Evolutionary conservation across 2,888 invertebrate genomes (phyloP), one percentile per base, ranked within the genome.

Genomic region (Pomacea canaliculata): DNA sequence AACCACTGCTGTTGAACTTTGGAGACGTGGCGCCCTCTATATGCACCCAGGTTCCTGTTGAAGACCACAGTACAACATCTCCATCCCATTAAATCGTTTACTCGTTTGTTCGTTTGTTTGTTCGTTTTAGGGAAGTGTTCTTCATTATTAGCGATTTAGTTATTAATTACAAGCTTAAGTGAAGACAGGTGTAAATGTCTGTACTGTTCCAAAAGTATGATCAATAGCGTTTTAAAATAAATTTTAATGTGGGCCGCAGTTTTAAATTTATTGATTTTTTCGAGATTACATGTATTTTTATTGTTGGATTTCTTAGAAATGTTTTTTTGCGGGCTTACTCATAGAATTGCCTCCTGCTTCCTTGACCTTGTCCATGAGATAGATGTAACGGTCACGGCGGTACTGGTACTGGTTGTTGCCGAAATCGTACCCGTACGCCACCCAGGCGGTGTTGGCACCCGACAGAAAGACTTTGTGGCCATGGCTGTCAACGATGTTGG

Each of bases 21-120:
- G 86, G 86, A 0, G 84, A 81, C 16, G 78, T 80, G 12, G 80
- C 77, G 0, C 86, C 86, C 23, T 84, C 84, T 19, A 84, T 80
- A 69, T 86, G 86, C 37, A 86, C 59, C 86, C 86, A 86, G 8
- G 85, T 78, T 48, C 86, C 86, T 86, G 65, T 63, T 63, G n/a
- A 3, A 63, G 63, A 56, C 51, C 7, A 56, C 19, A 65, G 3
- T 19, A 65, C 51, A 56, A 56, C 12, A 56, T 0, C 7, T 56
- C 7, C 4, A 56, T 56, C 51, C 51, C 2, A 56, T 56, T 16
- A 1, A 16, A 56, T 37, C 37, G 3, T 37, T 37, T 5, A 37
- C 37, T 37, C 37, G 37, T 37, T 5, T 37, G 8, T 56, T 56
- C 16, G 51, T 51, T 51, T 8, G 51, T 10, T 51, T 8, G 9